Evolutionary conservation across 2,888 invertebrate genomes (phyloP).

Genomic region (Melipona bicolor): DNA sequence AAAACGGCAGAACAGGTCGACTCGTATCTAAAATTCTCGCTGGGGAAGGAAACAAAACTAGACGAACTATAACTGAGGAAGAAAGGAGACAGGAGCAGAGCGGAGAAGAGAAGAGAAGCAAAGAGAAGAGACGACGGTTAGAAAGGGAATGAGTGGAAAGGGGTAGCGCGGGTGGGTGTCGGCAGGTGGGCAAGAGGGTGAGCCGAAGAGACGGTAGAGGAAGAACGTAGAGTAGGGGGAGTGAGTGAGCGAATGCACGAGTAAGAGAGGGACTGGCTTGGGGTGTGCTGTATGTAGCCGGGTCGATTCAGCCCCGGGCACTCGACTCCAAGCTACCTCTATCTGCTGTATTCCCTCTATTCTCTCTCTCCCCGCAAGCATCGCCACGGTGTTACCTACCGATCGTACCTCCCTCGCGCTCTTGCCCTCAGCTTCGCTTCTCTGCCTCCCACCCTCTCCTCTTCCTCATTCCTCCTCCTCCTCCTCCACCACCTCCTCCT

Average conservation of each 20-base stretch:
- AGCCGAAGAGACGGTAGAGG: slow-evolving; percentile 51
- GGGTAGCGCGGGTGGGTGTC: slow-evolving; percentile 49
- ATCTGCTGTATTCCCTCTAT: slow-evolving; percentile 82
- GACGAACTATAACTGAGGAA: slow-evolving; percentile 25
- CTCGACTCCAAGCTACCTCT: slow-evolving; percentile 83
- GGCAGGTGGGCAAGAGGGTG: slow-evolving; percentile 54
- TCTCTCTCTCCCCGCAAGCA: slow-evolving; percentile 77
- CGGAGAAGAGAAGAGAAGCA: slow-evolving; percentile 28
- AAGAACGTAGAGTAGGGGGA: slow-evolving; percentile 53
- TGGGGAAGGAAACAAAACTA: slow-evolving; percentile 20
- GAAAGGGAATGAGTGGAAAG: slow-evolving; percentile 59
- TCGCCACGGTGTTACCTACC: slow-evolving; percentile 75
- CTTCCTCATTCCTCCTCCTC: slow-evolving; percentile 21
- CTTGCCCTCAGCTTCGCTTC: slow-evolving; percentile 44
- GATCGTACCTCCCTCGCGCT: slow-evolving; percentile 64
- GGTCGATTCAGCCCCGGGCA: slow-evolving; percentile 84
- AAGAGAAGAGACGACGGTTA: slow-evolving; percentile 57
- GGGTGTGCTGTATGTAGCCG: slow-evolving; percentile 78
- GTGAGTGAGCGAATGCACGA: slow-evolving; percentile 67
- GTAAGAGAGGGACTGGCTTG: slow-evolving; percentile 72
- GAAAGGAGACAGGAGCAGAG: slow-evolving; percentile 15
- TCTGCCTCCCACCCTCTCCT: slow-evolving; percentile 9
- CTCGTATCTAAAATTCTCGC: slow-evolving; percentile 24
- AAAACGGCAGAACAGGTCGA: not conserved
- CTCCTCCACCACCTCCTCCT: slow-evolving; percentile 41